Evolutionary conservation across 2,797 vertebrate genomes (phyloP).

Genomic region (Heterohyrax brucei): DNA sequence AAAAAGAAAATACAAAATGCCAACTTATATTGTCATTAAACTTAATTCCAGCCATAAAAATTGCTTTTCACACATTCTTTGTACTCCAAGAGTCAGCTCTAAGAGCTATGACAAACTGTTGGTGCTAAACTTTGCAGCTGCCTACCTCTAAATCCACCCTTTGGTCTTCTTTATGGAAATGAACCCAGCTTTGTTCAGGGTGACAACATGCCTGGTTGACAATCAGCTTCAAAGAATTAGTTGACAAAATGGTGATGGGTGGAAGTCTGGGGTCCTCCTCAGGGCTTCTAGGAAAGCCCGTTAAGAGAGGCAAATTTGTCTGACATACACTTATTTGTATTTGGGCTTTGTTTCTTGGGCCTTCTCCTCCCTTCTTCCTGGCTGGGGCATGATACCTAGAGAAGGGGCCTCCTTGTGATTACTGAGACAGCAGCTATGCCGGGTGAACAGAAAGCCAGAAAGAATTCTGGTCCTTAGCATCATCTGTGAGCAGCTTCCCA

Average conservation of each 20-base stretch:
- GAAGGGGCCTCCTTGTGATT: background rate
- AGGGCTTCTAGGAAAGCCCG: background rate
- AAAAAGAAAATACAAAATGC: background rate
- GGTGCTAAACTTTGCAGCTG: background rate
- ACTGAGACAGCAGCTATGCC: background rate
- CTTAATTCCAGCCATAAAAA: slow-evolving; percentile 19
- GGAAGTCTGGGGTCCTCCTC: too few relatives aligned
- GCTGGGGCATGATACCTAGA: background rate
- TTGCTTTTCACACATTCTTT: background rate
- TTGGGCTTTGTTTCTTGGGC: background rate
- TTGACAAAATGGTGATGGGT: background rate
- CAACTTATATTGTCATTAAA: background rate
- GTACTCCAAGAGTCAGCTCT: background rate
- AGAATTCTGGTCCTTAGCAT: background rate
- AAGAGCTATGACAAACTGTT: background rate
- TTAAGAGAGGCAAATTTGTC: background rate
- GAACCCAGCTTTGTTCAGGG: background rate
- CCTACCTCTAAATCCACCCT: background rate
- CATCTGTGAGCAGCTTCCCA: background rate
- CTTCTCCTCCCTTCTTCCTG: slow-evolving; percentile 3
- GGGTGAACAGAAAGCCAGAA: background rate
- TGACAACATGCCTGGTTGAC: background rate
- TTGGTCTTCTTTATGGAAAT: background rate
- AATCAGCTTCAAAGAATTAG: background rate
- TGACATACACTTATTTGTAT: background rate